phyloP scores from a whole-genome alignment of 2,113 vertebrate genomes.

The Diphyllodes magnificus region DNA sequence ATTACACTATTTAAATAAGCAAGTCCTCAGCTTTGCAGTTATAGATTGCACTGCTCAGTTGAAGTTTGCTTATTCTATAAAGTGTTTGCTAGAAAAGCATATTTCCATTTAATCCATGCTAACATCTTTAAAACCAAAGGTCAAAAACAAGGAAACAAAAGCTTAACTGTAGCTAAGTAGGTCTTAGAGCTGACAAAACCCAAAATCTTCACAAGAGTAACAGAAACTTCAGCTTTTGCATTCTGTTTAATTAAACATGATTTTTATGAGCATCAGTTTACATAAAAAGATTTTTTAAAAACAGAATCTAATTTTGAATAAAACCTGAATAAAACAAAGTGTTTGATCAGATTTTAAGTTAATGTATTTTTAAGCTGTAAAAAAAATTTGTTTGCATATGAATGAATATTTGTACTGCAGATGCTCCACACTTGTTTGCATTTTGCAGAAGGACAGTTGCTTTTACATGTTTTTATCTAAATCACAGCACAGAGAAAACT shows the following conservation, averaged over 20 bases:
- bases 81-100: not conserved
- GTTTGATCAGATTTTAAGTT: not conserved
- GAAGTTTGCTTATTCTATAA: not conserved
- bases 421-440: not conserved
- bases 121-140: not conserved
- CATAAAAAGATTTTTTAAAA: not conserved
- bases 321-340: not conserved
- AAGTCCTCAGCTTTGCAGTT: not conserved
- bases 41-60: not conserved
- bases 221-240: not conserved
- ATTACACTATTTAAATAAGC: not conserved
- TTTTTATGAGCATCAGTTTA: not conserved
- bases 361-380: not conserved
- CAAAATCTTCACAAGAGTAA: not conserved
- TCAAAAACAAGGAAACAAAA: slow-evolving; percentile 10
- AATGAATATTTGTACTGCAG: not conserved
- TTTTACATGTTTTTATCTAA: not conserved
- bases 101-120: not conserved
- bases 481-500: not conserved
- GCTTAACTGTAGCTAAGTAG: not conserved
- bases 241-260: not conserved
- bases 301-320: not conserved
- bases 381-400: not conserved
- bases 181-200: not conserved
- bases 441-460: not conserved